These are phyloP conservation scores for Gymnogyps californianus DNA, from an alignment of 2,113 vertebrate species.

Conservation along the genomic window DNA sequence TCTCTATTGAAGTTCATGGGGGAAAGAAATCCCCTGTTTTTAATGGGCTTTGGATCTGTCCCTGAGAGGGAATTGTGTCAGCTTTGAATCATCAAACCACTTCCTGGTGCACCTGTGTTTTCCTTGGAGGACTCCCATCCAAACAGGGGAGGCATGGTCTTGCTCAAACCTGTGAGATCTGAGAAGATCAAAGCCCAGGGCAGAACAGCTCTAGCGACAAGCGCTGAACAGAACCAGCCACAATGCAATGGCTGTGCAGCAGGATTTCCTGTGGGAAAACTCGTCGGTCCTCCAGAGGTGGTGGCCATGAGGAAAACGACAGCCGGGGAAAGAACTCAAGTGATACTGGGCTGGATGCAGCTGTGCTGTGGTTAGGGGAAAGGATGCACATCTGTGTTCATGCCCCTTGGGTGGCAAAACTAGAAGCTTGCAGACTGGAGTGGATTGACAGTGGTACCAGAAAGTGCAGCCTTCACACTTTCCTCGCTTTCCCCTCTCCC, in stretches of 20 bases:
- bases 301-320: background rate
- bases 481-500: background rate
- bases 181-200: background rate
- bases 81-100: background rate
- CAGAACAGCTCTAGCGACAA: fast-evolving
- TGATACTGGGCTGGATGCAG: background rate
- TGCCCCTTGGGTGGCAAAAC: background rate
- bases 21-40: background rate
- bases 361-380: background rate
- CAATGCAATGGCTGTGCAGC: background rate
- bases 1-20: background rate
- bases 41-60: background rate
- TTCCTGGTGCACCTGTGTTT: constrained; percentile 28
- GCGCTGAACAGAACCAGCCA: background rate
- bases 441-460: background rate
- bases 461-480: background rate
- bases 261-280: background rate
- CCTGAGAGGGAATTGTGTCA: background rate
- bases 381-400: fast-evolving
- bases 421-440: background rate
- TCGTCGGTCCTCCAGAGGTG: fast-evolving
- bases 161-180: background rate
- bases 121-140: constrained; percentile 1
- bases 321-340: background rate
- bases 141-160: background rate